Conservation (phyloP, 2,888 invertebrate genomes). For the Drosophila basisetae region DNA sequence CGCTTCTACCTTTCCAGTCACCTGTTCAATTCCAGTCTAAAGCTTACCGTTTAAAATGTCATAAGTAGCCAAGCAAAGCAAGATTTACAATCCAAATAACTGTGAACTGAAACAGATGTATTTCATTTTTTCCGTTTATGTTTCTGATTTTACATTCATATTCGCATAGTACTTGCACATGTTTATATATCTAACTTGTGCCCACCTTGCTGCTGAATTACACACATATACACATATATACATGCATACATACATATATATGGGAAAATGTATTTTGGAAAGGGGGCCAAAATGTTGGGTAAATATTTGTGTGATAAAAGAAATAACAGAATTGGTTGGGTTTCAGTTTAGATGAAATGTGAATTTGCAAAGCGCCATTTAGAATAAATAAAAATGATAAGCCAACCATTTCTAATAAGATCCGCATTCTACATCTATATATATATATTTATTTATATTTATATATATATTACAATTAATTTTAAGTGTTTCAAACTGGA, state of each 20-base stretch:
- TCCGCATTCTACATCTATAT: background rate
- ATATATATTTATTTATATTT: no score
- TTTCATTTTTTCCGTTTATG: background rate
- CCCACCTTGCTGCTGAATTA: background rate
- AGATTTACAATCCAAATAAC: conserved; percentile 2
- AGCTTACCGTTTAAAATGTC: background rate
- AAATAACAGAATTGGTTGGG: conserved; percentile 13
- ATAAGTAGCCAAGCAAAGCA: background rate
- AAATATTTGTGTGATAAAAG: conserved; percentile 42
- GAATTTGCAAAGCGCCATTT: conserved; percentile 13
- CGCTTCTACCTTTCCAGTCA: background rate
- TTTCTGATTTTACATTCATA: background rate
- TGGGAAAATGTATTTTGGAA: conserved; percentile 9
- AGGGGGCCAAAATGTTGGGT: conserved; percentile 19
- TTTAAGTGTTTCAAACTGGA: background rate
- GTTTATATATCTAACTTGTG: conserved; percentile 3
- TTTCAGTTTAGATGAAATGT: conserved; percentile 10
- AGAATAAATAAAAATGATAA: conserved; percentile 28
- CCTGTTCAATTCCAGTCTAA: background rate
- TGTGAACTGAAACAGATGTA: background rate
- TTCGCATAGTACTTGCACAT: conserved; percentile 1
- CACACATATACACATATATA: background rate
- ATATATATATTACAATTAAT: background rate
- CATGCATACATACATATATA: background rate
- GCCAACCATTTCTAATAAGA: conserved; percentile 11